phyloP scores from a whole-genome alignment of 2,797 vertebrate species.

The Clamator glandarius region DNA sequence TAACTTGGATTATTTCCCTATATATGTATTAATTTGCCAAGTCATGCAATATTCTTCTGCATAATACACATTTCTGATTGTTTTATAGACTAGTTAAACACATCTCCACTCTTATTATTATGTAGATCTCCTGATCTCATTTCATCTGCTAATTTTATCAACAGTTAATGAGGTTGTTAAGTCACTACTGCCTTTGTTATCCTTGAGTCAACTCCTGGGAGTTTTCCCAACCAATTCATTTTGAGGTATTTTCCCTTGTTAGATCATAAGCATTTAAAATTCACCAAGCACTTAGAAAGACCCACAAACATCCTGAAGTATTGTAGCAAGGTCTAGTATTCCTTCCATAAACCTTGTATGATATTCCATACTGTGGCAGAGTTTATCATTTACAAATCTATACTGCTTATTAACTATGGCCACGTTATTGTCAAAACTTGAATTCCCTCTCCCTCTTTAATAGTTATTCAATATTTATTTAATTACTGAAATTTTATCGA shows the following conservation, averaged over 20 bases:
- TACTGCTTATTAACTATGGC: background rate
- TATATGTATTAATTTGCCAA: background rate
- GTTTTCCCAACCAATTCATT: background rate
- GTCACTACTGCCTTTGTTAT: background rate
- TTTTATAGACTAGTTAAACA: background rate
- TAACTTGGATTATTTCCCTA: slow-evolving; percentile 18
- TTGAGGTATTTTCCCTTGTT: background rate
- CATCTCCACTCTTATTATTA: background rate
- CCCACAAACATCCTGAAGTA: background rate
- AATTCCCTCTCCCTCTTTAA: background rate
- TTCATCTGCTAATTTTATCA: slow-evolving; percentile 34
- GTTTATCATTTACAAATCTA: background rate
- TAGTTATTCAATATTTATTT: slow-evolving; percentile 18
- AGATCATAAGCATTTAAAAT: background rate
- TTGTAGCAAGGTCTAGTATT: background rate
- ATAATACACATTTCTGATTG: background rate
- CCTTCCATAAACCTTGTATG: background rate
- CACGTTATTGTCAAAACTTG: background rate
- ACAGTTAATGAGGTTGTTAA: background rate
- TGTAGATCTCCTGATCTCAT: background rate
- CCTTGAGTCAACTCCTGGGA: background rate
- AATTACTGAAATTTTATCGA: background rate
- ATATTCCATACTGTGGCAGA: background rate
- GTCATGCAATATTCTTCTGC: background rate
- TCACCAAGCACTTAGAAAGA: background rate